Evolutionary conservation across 2,888 invertebrate species (phyloP), one percentile per base, ranked within the genome.

Genomic region (Hecatera dysodea): DNA sequence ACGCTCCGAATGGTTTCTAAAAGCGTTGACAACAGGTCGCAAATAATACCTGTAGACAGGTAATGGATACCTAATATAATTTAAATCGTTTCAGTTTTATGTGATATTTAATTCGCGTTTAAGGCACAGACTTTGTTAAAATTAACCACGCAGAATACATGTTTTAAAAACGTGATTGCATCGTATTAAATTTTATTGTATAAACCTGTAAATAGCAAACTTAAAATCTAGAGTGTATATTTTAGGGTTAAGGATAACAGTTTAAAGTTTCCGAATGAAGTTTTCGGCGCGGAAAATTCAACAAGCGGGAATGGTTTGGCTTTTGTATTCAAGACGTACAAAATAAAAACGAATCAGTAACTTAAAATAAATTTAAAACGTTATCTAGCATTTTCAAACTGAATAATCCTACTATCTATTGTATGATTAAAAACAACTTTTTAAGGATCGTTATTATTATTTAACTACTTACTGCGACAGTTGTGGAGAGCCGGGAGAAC

Each of bases 401-500:
- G 15, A 65, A 63, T 6, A 36, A n/a, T 11, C 0, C 24, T 63
- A 24, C 1, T 27, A n/a, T n/a, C 3, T 12, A 22, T 12, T 12
- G 22, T 19, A 22, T 19, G 19, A 44, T 19, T 15, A 44, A 44
- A 1, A n/a, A 22, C 2, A 17, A 22, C 15, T 17, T 22, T n/a
- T 9, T 15, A n/a, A 9, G 15, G 2, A 27, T 27, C 52, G 17
- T 52, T 8, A 27, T 52, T 27, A 17, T 27, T 52, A 52, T 6
- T 9, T 53, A 53, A 3, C 17, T 71, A 72, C 70, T 59, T 6
- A 70, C 72, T 0, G 27, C 52, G 33, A 8, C 5, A 0, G 15
- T 17, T 36, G 6, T 52, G 50, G 24, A 71, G 50, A 2, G 50
- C 50, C 15, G 72, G 50, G 1, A 52, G 33, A 36, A 57, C 24